Conservation (phyloP, 1,140 invertebrate species). For the Drosophila nigrodunni region DNA sequence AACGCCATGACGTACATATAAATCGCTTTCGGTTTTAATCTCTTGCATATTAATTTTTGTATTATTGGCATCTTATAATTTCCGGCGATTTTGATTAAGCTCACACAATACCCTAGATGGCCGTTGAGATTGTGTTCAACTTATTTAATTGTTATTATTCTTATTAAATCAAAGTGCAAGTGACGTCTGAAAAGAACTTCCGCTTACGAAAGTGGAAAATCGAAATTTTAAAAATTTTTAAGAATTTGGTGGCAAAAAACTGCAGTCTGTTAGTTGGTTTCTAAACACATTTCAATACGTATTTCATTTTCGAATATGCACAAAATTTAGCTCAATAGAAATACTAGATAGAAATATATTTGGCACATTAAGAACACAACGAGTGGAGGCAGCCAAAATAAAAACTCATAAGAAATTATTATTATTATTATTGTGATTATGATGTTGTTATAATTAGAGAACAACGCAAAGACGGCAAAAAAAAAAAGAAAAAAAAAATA, state of each 20-base stretch:
- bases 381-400: slow-evolving; percentile 61
- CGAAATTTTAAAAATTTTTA: neutral
- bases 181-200: slow-evolving; percentile 47
- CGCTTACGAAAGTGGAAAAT: slow-evolving; percentile 24
- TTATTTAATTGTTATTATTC: slow-evolving; percentile 23
- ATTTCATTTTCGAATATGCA: slow-evolving; percentile 31
- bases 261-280: neutral
- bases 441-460: slow-evolving; percentile 83
- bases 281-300: slow-evolving; percentile 36
- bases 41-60: slow-evolving; percentile 77
- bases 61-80: slow-evolving; percentile 80
- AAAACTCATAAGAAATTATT: slow-evolving; percentile 65
- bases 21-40: slow-evolving; percentile 64
- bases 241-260: neutral
- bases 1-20: slow-evolving; percentile 71
- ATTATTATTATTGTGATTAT: slow-evolving; percentile 61
- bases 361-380: slow-evolving; percentile 74
- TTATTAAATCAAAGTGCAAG: slow-evolving; percentile 38
- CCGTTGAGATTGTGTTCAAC: slow-evolving; percentile 19
- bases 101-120: slow-evolving; percentile 31
- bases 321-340: slow-evolving; percentile 47
- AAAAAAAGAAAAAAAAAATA: slow-evolving; percentile 59
- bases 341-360: slow-evolving; percentile 74
- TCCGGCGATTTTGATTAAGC: slow-evolving; percentile 71
- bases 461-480: slow-evolving; percentile 43